phyloP scores from a whole-genome alignment of 2,113 vertebrate species.

The Notechis scutatus region DNA sequence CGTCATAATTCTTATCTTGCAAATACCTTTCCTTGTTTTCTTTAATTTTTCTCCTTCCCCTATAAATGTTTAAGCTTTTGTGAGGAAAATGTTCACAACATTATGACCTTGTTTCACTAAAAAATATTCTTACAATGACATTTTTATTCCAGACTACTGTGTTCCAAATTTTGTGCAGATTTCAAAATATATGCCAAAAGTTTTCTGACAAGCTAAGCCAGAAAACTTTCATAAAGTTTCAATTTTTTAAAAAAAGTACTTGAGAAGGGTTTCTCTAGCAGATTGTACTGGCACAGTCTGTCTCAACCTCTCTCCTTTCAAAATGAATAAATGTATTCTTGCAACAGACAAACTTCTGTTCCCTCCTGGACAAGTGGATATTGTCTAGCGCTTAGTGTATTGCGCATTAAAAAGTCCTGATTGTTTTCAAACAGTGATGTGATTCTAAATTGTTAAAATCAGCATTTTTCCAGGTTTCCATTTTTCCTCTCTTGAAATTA shows the following conservation, averaged over 20 bases:
- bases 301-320: neutral
- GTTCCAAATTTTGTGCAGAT: neutral
- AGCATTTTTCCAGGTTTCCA: neutral
- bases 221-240: neutral
- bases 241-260: too few relatives aligned
- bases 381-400: neutral
- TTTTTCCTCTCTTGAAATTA: neutral
- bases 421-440: conserved; percentile 7
- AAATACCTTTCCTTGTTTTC: neutral
- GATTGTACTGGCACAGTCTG: neutral
- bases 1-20: neutral
- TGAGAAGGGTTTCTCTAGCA: neutral
- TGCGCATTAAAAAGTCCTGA: neutral
- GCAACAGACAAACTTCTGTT: neutral
- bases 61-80: neutral
- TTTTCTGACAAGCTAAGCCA: neutral
- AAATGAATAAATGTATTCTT: neutral
- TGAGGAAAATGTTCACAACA: neutral
- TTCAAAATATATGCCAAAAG: neutral
- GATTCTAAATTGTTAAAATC: neutral
- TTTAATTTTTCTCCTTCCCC: neutral
- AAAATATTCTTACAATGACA: neutral
- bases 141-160: neutral
- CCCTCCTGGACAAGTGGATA: conserved; percentile 13
- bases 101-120: neutral